phyloP scores from a whole-genome alignment of 2,888 invertebrate species.

The Orgyia antiqua region DNA sequence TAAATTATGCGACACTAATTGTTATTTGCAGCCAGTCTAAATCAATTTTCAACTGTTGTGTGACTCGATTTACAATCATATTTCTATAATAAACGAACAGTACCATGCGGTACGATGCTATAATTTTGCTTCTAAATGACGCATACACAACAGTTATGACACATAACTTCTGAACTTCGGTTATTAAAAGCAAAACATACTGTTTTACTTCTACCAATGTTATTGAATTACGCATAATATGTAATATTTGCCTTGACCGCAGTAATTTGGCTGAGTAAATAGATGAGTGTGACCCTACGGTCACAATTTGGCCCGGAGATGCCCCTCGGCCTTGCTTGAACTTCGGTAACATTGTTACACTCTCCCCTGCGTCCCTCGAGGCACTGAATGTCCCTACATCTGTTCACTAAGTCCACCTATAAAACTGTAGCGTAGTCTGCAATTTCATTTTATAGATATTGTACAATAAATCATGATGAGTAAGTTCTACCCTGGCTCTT shows the following conservation, averaged over 20 bases:
- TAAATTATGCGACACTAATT: no score
- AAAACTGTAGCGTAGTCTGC: constrained; percentile 57
- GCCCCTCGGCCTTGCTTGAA: constrained; percentile 63
- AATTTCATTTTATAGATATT: constrained; percentile 63
- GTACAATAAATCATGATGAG: constrained; percentile 54
- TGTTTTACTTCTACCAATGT: no score
- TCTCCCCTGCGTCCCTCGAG: constrained; percentile 61
- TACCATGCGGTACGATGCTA: constrained; percentile 37
- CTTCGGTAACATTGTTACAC: constrained; percentile 68
- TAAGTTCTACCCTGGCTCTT: constrained; percentile 42
- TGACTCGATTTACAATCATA: constrained; percentile 46
- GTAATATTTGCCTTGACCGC: constrained; percentile 47
- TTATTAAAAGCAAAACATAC: no score
- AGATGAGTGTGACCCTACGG: constrained; percentile 61
- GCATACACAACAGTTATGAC: constrained; percentile 42
- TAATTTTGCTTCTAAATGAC: constrained; percentile 59
- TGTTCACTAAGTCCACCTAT: constrained; percentile 58
- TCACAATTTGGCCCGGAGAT: constrained; percentile 61
- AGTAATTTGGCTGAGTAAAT: constrained; percentile 61
- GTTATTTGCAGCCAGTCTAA: no score
- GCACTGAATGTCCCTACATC: constrained; percentile 62
- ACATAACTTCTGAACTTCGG: no score
- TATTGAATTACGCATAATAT: constrained; percentile 50
- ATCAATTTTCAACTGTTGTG: constrained; percentile 45
- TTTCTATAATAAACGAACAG: constrained; percentile 37